Evolutionary conservation across 2,888 invertebrate species (phyloP).

Genomic region (Drosophila conformis): DNA sequence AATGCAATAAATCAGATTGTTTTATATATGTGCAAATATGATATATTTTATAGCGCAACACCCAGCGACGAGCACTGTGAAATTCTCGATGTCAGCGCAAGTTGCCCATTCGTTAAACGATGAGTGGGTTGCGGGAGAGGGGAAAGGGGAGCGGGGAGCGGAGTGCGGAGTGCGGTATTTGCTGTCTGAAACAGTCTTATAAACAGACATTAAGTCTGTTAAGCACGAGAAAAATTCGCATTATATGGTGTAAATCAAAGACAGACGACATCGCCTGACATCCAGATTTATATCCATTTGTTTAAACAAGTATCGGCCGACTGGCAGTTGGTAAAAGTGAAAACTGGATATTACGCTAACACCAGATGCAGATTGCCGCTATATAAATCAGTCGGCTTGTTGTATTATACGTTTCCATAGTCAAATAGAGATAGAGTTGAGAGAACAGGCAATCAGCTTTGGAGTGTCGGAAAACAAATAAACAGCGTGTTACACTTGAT

Average conservation of each 20-base stretch:
- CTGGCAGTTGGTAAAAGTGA: constrained; percentile 53
- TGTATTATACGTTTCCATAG: constrained; percentile 50
- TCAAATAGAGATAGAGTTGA: constrained; percentile 30
- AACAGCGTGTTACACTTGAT: constrained; percentile 72
- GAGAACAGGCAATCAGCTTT: constrained; percentile 51
- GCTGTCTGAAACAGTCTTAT: constrained; percentile 42
- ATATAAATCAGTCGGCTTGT: constrained; percentile 53
- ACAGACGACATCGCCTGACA: constrained; percentile 55
- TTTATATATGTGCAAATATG: constrained; percentile 23
- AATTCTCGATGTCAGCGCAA: constrained; percentile 35
- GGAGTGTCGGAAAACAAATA: constrained; percentile 73
- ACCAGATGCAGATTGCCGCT: constrained; percentile 25
- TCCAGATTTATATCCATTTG: constrained; percentile 64
- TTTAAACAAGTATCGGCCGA: constrained; percentile 39
- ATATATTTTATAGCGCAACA: constrained; percentile 68
- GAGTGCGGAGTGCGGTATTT: not conserved
- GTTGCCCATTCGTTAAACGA: constrained; percentile 8
- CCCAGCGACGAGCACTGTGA: constrained; percentile 37
- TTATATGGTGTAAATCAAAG: constrained; percentile 73
- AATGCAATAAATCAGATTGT: constrained; percentile 78
- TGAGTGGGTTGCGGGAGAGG: not conserved
- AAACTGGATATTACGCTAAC: constrained; percentile 59
- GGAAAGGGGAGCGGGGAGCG: no score
- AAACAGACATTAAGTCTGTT: constrained; percentile 79
- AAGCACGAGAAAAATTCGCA: constrained; percentile 74